Evolutionary conservation across 2,113 vertebrate genomes (phyloP).

Genomic region (Ellobius talpinus): DNA sequence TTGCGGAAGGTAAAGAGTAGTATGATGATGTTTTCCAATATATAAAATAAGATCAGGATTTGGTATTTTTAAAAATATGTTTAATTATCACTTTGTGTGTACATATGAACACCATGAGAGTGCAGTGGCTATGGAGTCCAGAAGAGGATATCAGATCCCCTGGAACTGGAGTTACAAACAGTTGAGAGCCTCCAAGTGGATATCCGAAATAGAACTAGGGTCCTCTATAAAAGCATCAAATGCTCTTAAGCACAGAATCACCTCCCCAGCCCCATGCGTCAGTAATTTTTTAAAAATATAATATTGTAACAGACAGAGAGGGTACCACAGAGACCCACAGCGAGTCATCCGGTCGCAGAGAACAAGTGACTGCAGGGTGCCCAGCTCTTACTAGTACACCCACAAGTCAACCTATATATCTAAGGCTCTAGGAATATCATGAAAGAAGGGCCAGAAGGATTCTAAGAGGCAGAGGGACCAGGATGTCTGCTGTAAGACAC

Average conservation of each 20-base stretch:
- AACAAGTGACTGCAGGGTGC: not conserved
- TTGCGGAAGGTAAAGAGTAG: not conserved
- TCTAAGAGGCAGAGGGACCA: not conserved
- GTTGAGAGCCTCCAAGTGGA: not conserved
- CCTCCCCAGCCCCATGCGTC: not conserved
- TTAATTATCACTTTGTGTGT: not conserved
- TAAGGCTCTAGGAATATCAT: not conserved
- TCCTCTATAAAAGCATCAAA: not conserved
- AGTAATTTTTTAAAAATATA: not conserved
- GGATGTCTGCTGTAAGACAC: not conserved
- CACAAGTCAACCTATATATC: not conserved
- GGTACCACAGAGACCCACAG: not conserved
- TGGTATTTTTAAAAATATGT: not conserved
- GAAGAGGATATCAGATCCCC: not conserved
- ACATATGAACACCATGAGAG: not conserved
- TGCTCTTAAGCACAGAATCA: not conserved
- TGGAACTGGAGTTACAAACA: not conserved
- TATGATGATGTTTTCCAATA: not conserved
- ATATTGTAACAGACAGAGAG: not conserved
- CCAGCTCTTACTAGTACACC: not conserved
- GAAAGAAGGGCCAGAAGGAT: not conserved
- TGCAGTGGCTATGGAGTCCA: not conserved
- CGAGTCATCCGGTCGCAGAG: not conserved
- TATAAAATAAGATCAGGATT: not conserved
- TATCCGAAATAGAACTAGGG: not conserved